Conservation (phyloP, 92 coral and sea anemone genomes). For the Paramuricea clavata region DNA sequence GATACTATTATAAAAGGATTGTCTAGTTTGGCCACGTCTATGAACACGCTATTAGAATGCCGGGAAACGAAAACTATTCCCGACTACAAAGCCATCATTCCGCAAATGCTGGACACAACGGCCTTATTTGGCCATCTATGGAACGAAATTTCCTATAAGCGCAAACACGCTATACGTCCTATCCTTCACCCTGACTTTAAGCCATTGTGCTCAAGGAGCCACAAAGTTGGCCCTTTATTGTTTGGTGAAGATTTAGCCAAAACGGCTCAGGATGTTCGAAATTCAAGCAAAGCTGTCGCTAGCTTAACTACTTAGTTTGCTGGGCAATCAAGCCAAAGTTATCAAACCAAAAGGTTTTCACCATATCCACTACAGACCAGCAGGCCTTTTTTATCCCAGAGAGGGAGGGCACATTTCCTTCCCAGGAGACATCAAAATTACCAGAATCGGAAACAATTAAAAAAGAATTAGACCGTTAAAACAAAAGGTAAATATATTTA, state of each 20-base stretch:
- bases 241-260: too few relatives aligned
- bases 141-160: too few relatives aligned
- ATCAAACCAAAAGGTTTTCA: too few relatives aligned
- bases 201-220: conserved; percentile 49
- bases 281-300: conserved; percentile 42
- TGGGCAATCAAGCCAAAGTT: too few relatives aligned
- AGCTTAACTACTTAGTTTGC: neutral
- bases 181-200: too few relatives aligned
- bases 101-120: conserved; percentile 66
- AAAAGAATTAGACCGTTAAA: neutral
- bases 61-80: too few relatives aligned
- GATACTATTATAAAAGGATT: too few relatives aligned
- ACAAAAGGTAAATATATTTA: too few relatives aligned
- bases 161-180: too few relatives aligned
- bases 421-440: neutral
- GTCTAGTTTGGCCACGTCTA: neutral
- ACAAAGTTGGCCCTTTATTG: conserved; percentile 66
- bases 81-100: conserved; percentile 36
- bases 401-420: neutral
- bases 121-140: conserved; percentile 60
- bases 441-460: neutral
- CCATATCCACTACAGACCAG: too few relatives aligned
- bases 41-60: too few relatives aligned
- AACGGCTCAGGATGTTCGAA: conserved; percentile 69
- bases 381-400: too few relatives aligned